Conservation (phyloP, 2,888 invertebrate genomes). For the Aporophyla nigra region DNA sequence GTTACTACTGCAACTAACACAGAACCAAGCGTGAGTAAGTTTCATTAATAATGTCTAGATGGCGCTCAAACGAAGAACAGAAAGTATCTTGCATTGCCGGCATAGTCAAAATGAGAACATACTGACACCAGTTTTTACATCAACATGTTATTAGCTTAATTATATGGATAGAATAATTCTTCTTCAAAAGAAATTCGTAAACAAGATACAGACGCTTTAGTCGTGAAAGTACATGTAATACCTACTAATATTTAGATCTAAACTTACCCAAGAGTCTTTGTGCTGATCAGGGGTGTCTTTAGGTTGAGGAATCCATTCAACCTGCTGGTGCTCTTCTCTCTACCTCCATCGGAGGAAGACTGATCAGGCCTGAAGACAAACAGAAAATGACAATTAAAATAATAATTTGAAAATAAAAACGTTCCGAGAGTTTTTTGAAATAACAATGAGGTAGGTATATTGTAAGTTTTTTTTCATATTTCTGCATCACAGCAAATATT, state of each 20-base stretch:
- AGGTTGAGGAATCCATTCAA: slow-evolving; percentile 93
- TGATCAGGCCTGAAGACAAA: slow-evolving; percentile 81
- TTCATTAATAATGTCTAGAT: not conserved
- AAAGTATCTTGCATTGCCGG: not conserved
- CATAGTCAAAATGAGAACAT: not conserved
- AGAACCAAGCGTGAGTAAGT: not conserved
- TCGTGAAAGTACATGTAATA: not conserved
- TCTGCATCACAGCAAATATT: not conserved
- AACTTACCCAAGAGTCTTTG: slow-evolving; percentile 94
- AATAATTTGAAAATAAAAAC: not conserved
- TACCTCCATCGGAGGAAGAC: slow-evolving; percentile 79
- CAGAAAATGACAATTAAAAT: slow-evolving; percentile 27
- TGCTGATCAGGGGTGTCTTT: slow-evolving; percentile 94
- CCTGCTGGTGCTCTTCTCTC: slow-evolving; percentile 90
- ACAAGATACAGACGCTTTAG: not conserved
- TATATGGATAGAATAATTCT: too few relatives aligned
- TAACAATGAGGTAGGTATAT: too few relatives aligned
- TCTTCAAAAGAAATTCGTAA: not conserved
- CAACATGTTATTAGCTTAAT: not conserved
- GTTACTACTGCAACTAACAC: not conserved
- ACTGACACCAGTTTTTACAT: not conserved
- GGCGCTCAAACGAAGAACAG: slow-evolving; percentile 2
- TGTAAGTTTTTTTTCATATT: too few relatives aligned
- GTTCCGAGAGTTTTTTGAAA: not conserved
- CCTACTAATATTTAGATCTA: not conserved